Conservation (phyloP, 2,888 invertebrate genomes). For the Hydrotaea diabolus region DNA sequence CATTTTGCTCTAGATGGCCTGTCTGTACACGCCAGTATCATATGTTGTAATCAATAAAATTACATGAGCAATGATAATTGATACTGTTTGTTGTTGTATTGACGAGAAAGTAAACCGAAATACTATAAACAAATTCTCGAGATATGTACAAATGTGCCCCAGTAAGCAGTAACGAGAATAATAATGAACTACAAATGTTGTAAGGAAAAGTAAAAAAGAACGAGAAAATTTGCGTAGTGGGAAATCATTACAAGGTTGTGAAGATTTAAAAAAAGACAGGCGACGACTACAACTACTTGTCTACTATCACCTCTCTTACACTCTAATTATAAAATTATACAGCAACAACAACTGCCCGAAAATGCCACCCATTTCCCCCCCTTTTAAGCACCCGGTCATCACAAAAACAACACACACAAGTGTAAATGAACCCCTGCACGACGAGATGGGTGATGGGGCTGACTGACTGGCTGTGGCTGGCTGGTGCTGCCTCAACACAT, state of each 20-base stretch:
- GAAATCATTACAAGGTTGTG: conserved; percentile 61
- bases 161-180: not conserved
- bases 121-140: too few species aligned
- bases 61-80: conserved; percentile 28
- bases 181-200: conserved; percentile 17
- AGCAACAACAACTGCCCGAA: conserved; percentile 10
- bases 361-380: not conserved
- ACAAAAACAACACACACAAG: conserved; percentile 36
- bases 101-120: not conserved
- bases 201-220: conserved; percentile 42
- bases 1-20: too few species aligned
- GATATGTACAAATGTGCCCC: not conserved
- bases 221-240: conserved; percentile 31
- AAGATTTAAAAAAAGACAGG: conserved; percentile 54
- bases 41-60: conserved; percentile 47
- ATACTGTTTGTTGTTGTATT: not conserved
- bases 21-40: not conserved
- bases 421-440: conserved; percentile 42
- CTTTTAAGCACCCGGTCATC: not conserved
- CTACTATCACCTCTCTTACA: conserved; percentile 38
- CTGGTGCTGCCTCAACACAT: not conserved
- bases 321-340: conserved; percentile 59
- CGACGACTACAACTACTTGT: not conserved
- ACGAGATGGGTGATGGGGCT: not conserved
- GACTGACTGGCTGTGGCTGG: not conserved